Evolutionary conservation across 2,113 vertebrate genomes (phyloP).

Genomic region (Meriones unguiculatus): DNA sequence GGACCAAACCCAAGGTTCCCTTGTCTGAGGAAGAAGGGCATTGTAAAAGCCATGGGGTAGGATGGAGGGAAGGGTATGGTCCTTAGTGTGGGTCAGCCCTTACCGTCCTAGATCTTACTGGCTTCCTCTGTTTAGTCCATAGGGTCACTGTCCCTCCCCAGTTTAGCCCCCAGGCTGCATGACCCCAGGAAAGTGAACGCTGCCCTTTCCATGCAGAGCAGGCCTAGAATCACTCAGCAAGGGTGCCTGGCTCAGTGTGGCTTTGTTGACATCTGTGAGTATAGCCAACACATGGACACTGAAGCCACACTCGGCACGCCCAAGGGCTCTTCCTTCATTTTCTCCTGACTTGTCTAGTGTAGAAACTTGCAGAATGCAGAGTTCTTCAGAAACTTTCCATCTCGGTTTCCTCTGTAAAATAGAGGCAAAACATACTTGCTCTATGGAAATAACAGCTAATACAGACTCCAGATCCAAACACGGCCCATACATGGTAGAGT

Average conservation of each 20-base stretch:
- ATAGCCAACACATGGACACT: not conserved
- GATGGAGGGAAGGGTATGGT: not conserved
- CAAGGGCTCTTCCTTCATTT: not conserved
- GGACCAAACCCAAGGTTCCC: not conserved
- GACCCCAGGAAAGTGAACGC: not conserved
- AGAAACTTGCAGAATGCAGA: not conserved
- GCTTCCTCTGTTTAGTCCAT: not conserved
- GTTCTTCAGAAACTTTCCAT: slow-evolving; percentile 21
- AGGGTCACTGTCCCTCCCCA: not conserved
- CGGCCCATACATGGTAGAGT: not conserved
- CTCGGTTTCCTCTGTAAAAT: not conserved
- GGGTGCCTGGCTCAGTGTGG: not conserved
- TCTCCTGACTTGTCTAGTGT: not conserved
- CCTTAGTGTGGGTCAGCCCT: not conserved
- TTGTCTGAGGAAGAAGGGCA: not conserved
- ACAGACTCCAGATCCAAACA: not conserved
- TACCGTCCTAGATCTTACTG: not conserved
- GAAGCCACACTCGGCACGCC: not conserved
- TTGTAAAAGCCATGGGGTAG: not conserved
- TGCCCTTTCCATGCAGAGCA: not conserved
- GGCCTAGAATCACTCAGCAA: not conserved
- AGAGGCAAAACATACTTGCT: slow-evolving; percentile 9
- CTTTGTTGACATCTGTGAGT: not conserved
- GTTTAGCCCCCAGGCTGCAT: not conserved
- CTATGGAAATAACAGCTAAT: not conserved